These are phyloP conservation scores for Drosophila greeni DNA, from an alignment of 2,888 invertebrate genomes.

Conservation along the genomic window DNA sequence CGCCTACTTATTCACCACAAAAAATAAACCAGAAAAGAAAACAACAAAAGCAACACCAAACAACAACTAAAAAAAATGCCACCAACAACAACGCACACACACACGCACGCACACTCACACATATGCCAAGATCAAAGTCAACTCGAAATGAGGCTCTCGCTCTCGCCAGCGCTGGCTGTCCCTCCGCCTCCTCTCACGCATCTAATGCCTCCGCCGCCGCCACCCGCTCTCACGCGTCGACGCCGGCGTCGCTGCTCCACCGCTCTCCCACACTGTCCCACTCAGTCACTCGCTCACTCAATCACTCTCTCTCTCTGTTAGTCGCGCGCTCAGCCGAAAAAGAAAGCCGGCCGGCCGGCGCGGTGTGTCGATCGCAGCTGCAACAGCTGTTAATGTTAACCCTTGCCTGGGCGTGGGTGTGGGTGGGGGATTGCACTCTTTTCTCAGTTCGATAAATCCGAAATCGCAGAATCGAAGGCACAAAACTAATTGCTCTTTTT, in stretches of 20 bases:
- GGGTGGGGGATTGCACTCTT: not conserved
- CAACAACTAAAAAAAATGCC: constrained; percentile 31
- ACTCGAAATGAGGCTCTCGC: constrained; percentile 37
- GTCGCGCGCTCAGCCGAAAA: constrained; percentile 14
- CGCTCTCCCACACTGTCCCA: constrained; percentile 2
- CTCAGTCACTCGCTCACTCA: constrained; percentile 1
- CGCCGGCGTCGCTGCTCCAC: constrained; percentile 16
- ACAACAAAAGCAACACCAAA: constrained; percentile 23
- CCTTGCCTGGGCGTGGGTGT: constrained; percentile 20
- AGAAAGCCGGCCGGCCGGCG: constrained; percentile 34
- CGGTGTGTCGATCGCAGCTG: constrained; percentile 12
- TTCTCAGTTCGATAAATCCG: not conserved
- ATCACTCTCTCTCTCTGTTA: constrained; percentile 8
- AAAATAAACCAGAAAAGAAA: constrained; percentile 42
- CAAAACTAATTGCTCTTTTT: constrained; percentile 33
- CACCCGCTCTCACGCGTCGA: constrained; percentile 27
- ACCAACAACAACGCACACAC: constrained; percentile 56
- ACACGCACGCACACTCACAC: constrained; percentile 11
- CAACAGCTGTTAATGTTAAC: constrained; percentile 47
- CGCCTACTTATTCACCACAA: constrained; percentile 58
- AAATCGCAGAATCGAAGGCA: constrained; percentile 5
- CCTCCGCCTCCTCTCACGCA: constrained; percentile 32
- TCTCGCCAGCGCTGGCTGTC: constrained; percentile 15
- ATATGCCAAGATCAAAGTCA: constrained; percentile 67
- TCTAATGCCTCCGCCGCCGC: constrained; percentile 33